Evolutionary conservation across 2,797 vertebrate species (phyloP), one percentile per base, ranked within the genome.

Genomic region (Botia almorhae): DNA sequence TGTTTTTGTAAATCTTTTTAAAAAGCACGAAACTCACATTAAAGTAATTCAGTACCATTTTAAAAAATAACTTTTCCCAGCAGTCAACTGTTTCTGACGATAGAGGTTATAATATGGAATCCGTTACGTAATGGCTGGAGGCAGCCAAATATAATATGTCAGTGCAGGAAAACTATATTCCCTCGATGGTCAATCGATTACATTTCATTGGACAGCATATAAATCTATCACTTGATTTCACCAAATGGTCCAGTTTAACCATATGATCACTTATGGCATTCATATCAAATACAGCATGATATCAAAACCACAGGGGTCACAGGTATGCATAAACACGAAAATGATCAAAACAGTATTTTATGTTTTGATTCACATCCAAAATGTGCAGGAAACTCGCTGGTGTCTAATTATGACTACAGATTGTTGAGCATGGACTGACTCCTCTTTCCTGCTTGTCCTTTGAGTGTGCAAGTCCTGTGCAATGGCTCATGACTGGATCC

Each of bases 401-500:
- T 36, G 0, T 78, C 55, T 60, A 12, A 69, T 60, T 39, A 36
- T 72, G 67, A 64, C 67, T 53, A 21, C 61, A 64, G 14, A 5
- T 63, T 74, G 23, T 65, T 12, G 60, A 23, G 39, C 21, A 12
- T 60, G 17, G n/a, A 16, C 36, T 53, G 14, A 19, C 13, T 53
- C 43, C 26, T 26, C 10, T 69, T 55, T 29, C 33, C 13, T 50
- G 65, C 36, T 1, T 7, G 23, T 82, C 39, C 19, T 79, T 14
- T 79, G 19, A 74, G 29, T 61, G 50, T 71, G 50, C 5, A 39
- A 73, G 71, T 43, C 11, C 19, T 72, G 69, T 58, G 60, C 46
- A 58, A 55, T 64, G 65, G 69, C 60, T 64, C 33, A 23, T 74
- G 70, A 51, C 65, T 74, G 73, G 60, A 79, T 81, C 71, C 70